phyloP scores from a whole-genome alignment of 1,140 invertebrate species.

The Drosophila tani region DNA sequence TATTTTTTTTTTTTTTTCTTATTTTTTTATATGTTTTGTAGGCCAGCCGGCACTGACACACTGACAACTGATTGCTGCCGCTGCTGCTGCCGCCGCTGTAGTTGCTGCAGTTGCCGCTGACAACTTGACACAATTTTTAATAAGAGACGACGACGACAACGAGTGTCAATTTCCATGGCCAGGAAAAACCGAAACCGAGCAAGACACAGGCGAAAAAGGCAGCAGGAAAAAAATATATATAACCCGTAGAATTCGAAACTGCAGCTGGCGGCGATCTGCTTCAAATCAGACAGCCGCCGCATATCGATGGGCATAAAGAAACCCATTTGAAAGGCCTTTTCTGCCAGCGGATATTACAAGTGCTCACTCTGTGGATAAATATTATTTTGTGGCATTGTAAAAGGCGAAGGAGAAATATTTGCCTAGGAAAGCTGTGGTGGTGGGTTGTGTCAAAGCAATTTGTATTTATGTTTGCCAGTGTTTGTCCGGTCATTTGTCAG shows the following conservation, averaged over 20 bases:
- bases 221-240: slow-evolving; percentile 8
- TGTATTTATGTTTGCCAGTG: slow-evolving; percentile 48
- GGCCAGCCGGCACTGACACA: slow-evolving; percentile 58
- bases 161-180: slow-evolving; percentile 79
- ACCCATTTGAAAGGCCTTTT: slow-evolving; percentile 39
- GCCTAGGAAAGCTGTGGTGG: slow-evolving; percentile 13
- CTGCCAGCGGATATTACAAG: slow-evolving; percentile 67
- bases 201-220: slow-evolving; percentile 25
- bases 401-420: slow-evolving; percentile 5
- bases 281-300: slow-evolving; percentile 38
- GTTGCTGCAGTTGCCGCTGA: slow-evolving; percentile 56
- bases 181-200: slow-evolving; percentile 46
- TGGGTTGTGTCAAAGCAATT: slow-evolving; percentile 60
- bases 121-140: slow-evolving; percentile 80
- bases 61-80: slow-evolving; percentile 66
- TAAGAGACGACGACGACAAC: slow-evolving; percentile 60
- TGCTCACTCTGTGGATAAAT: slow-evolving; percentile 48
- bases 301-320: slow-evolving; percentile 24
- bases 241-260: slow-evolving; percentile 17
- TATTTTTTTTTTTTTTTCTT: not conserved
- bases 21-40: slow-evolving; percentile 31
- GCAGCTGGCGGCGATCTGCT: slow-evolving; percentile 35
- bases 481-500: slow-evolving; percentile 73
- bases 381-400: slow-evolving; percentile 34
- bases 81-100: slow-evolving; percentile 21